Conservation (phyloP, 2,797 vertebrate genomes). For the Monodelphis domestica region DNA sequence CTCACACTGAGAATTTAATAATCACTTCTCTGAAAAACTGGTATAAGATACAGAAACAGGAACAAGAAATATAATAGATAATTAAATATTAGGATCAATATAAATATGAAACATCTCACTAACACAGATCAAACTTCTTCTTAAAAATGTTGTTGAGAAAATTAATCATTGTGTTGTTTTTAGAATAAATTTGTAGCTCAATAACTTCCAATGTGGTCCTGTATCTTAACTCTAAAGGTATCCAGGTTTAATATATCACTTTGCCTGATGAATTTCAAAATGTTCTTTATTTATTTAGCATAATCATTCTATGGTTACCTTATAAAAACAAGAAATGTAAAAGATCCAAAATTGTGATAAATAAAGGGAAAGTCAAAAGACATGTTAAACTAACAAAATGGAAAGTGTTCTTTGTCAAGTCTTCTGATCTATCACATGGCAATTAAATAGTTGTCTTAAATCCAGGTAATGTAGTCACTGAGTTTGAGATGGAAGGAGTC, state of each 20-base stretch:
- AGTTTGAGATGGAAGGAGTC: no score
- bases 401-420: not conserved
- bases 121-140: not conserved
- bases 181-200: not conserved
- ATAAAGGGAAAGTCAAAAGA: not conserved
- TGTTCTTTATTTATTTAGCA: not conserved
- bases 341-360: not conserved
- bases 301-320: not conserved
- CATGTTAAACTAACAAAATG: not conserved
- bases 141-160: not conserved
- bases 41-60: not conserved
- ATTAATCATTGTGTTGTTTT: not conserved
- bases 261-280: not conserved
- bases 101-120: not conserved
- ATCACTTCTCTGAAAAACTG: not conserved
- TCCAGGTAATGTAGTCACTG: no score
- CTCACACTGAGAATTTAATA: not conserved
- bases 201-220: not conserved
- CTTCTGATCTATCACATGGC: not conserved
- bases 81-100: not conserved
- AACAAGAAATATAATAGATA: not conserved
- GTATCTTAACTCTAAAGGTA: not conserved
- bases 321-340: not conserved
- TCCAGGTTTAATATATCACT: not conserved
- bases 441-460: no score